Evolutionary conservation across 1,140 invertebrate species (phyloP).

Genomic region (Drosophila arizonae): DNA sequence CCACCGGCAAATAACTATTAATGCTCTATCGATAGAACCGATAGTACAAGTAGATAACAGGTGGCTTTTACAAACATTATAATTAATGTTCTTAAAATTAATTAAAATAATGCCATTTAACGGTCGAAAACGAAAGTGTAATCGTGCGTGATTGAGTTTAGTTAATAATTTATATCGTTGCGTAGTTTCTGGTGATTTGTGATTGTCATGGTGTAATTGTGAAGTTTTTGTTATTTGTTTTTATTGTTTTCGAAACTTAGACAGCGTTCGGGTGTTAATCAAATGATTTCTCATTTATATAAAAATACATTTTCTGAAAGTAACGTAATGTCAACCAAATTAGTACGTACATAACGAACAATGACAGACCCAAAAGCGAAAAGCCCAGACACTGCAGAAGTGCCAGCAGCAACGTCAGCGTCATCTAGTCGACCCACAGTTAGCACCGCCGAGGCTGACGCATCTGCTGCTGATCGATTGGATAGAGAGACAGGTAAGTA

Average conservation of each 20-base stretch:
- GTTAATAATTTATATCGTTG: neutral
- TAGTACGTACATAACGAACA: slow-evolving; percentile 27
- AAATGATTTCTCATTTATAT: slow-evolving; percentile 35
- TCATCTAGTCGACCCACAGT: slow-evolving; percentile 1
- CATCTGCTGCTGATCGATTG: slow-evolving; percentile 4
- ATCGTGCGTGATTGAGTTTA: neutral
- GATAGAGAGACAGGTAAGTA: slow-evolving; percentile 27
- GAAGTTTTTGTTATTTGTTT: slow-evolving; percentile 3
- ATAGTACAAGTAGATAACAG: slow-evolving; percentile 10
- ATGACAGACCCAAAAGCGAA: slow-evolving; percentile 28
- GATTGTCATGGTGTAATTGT: slow-evolving; percentile 5
- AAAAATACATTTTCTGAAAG: slow-evolving; percentile 17
- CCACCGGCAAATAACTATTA: no score
- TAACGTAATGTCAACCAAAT: slow-evolving; percentile 21
- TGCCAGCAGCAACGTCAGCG: slow-evolving; percentile 7
- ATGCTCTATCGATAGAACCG: slow-evolving; percentile 10
- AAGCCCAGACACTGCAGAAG: slow-evolving; percentile 7
- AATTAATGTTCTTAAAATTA: neutral
- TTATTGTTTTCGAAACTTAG: slow-evolving; percentile 12
- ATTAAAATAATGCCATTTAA: neutral
- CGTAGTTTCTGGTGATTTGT: neutral
- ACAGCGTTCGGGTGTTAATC: slow-evolving; percentile 25
- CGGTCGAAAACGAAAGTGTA: neutral
- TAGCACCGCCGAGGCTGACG: neutral
- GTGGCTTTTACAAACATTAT: slow-evolving; percentile 29